Conservation (phyloP, 2,888 invertebrate species). For the Sussaba pulchella region DNA sequence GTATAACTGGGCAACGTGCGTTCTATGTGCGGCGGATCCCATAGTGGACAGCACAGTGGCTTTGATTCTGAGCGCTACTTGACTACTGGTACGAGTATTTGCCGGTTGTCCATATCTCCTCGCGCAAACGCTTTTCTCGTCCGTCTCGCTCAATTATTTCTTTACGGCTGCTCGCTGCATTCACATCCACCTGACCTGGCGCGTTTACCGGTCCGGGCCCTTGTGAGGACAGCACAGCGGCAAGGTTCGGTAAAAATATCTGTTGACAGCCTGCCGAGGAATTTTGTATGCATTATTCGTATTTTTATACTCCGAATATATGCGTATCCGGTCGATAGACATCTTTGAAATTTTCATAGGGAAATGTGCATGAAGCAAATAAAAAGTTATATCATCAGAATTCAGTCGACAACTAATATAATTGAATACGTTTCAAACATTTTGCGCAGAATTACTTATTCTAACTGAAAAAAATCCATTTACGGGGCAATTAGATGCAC, state of each 20-base stretch:
- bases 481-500: no score
- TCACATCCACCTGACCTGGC: conserved; percentile 49
- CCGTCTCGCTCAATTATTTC: conserved; percentile 59
- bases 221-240: conserved; percentile 66
- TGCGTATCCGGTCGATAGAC: no score
- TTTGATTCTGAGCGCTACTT: conserved; percentile 74
- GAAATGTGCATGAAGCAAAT: no score
- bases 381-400: no score
- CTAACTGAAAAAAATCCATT: no score
- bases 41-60: conserved; percentile 51
- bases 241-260: conserved; percentile 73
- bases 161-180: conserved; percentile 26
- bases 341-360: no score
- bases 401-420: no score
- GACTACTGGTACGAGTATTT: conserved; percentile 79
- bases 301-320: no score
- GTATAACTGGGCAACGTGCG: conserved; percentile 40
- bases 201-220: conserved; percentile 29
- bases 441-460: no score
- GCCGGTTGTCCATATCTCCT: conserved; percentile 72
- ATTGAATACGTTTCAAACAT: no score
- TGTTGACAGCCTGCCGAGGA: background rate
- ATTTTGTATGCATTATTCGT: no score
- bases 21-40: conserved; percentile 24
- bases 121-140: conserved; percentile 58